Evolutionary conservation across 2,888 invertebrate genomes (phyloP).

Genomic region (Pandemis cinnamomeana): DNA sequence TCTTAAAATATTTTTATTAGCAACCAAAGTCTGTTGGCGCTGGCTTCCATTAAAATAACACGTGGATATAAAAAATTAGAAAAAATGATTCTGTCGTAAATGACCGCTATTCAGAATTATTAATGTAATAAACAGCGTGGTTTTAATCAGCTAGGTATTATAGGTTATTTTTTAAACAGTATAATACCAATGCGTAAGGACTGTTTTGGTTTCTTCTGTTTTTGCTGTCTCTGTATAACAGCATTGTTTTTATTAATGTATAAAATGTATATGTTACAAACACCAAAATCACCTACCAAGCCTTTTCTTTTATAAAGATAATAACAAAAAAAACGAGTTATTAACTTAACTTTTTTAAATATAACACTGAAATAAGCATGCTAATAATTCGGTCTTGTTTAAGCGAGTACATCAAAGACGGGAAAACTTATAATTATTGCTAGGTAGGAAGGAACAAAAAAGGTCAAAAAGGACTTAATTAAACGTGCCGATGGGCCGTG

Average conservation of each 20-base stretch:
- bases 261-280: neutral
- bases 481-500: conserved; percentile 39
- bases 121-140: too few species aligned
- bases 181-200: too few species aligned
- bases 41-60: neutral
- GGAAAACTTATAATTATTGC: conserved; percentile 39
- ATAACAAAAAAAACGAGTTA: neutral
- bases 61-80: neutral
- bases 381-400: conserved; percentile 32
- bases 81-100: neutral
- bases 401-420: conserved; percentile 34
- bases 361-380: conserved; percentile 15
- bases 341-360: neutral
- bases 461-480: conserved; percentile 37
- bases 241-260: neutral
- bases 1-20: neutral
- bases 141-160: too few species aligned
- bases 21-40: neutral
- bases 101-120: too few species aligned
- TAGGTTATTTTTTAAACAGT: too few species aligned
- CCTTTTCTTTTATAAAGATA: neutral
- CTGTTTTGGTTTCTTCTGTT: too few species aligned
- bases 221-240: neutral
- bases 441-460: conserved; percentile 26
- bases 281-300: neutral